Evolutionary conservation across 1,140 invertebrate genomes (phyloP), one percentile per base, ranked within the genome.

Genomic region (Cyrtorhinus lividipennis): DNA sequence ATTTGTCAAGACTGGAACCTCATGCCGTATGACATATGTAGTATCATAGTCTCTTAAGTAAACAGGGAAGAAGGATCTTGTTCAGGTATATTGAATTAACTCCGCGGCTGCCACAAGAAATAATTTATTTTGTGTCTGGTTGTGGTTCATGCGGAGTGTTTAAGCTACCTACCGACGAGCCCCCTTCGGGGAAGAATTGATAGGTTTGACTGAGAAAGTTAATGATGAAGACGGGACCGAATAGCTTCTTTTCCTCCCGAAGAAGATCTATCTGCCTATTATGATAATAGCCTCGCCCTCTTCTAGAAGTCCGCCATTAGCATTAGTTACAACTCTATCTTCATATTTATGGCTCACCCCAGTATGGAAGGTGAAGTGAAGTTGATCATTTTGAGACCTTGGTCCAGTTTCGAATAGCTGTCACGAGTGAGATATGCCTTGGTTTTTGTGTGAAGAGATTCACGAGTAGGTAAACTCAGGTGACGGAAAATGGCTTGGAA

Each of bases 231-330:
- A 53, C 12, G 48, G 48, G n/a, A n/a, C 48, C 12, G 48, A 53
- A 53, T 53, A 53, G 48, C 48, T 53, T 22, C 48, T 53, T 53
- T 53, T n/a, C 48, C 20, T 8, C 20, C 20, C 48, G 48, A 53
- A 53, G 48, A 53, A 53, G 48, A 53, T 53, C 48, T 53, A 53
- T 53, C 48, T 22, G 48, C 48, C 48, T 53, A 53, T 53, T 53
- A 53, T 53, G 48, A 53, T 53, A 53, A 53, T 53, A 20, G 48
- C 48, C 12, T 22, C 20, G 12, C 48, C 18, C 48, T 53, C 48
- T 10, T 53, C 48, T 53, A 10, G 10, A 22, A 53, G 38, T 20
- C 48, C 20, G 48, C 48, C 48, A 53, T 53, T 53, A 53, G 48
- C 48, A 22, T 53, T 53, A 53, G 12, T 53, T 53, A 53, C 48